Conservation (phyloP, 2,797 vertebrate genomes). For the Halcyon smyrnensis region DNA sequence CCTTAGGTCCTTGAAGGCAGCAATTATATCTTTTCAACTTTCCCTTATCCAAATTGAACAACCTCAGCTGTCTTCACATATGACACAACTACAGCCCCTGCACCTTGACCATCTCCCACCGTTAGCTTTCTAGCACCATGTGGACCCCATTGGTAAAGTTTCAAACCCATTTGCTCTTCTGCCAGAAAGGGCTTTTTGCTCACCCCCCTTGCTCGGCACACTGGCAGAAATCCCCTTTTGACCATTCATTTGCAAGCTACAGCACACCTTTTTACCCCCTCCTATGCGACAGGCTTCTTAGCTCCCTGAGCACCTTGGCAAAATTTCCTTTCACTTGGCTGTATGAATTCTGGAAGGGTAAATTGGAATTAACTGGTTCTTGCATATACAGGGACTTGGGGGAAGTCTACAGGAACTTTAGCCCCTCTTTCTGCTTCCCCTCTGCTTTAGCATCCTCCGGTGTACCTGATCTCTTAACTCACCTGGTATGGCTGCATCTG, state of each 20-base stretch:
- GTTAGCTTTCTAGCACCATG: rapidly evolving
- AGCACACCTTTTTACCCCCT: neutral
- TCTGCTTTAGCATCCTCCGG: neutral
- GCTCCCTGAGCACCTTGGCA: neutral
- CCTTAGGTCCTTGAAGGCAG: neutral
- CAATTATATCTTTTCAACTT: neutral
- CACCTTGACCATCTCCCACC: neutral
- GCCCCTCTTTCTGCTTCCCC: neutral
- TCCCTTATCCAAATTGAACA: neutral
- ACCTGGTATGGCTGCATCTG: rapidly evolving
- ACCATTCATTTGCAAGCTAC: neutral
- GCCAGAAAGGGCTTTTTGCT: neutral
- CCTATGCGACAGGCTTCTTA: neutral
- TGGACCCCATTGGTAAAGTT: neutral
- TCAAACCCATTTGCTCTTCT: neutral
- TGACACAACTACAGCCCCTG: neutral
- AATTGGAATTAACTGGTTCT: neutral
- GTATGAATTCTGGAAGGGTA: neutral
- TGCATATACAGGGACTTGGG: rapidly evolving
- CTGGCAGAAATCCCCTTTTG: neutral
- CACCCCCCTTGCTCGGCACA: no score
- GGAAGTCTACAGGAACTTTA: neutral
- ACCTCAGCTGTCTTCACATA: neutral
- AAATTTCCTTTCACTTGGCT: neutral
- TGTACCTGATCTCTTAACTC: neutral